A percentile compares a stretch with the other conserved stretches of the same genome.
phyloP scores from a whole-genome alignment of 2,113 vertebrate genomes.

The Proteles cristata region DNA sequence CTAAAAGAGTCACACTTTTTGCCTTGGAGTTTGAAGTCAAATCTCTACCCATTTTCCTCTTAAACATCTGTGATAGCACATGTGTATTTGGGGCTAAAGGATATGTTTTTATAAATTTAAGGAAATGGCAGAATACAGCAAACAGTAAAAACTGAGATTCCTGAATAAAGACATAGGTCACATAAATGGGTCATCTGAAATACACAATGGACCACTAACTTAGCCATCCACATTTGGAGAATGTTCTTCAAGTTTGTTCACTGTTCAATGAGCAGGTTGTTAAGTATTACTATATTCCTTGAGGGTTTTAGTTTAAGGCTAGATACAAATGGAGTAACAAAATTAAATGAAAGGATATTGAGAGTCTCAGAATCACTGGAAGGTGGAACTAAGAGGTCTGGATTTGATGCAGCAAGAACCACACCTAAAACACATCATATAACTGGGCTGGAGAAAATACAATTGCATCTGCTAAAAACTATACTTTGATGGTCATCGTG shows the following conservation, averaged over 20 bases:
- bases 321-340: neutral
- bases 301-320: neutral
- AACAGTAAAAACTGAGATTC: slow-evolving; percentile 90
- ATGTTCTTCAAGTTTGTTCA: slow-evolving; percentile 88
- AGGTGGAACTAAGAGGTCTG: neutral
- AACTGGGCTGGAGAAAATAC: neutral
- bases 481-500: neutral
- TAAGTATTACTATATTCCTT: slow-evolving; percentile 75
- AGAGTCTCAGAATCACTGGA: neutral
- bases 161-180: neutral
- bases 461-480: neutral
- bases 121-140: slow-evolving; percentile 90
- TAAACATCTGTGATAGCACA: slow-evolving; percentile 91
- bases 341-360: neutral
- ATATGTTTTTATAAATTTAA: slow-evolving; percentile 89
- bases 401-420: neutral
- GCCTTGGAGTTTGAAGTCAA: slow-evolving; percentile 92
- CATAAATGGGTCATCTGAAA: slow-evolving; percentile 79
- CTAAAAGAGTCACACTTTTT: slow-evolving; percentile 89
- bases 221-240: slow-evolving; percentile 88
- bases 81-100: slow-evolving; percentile 90
- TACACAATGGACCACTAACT: slow-evolving; percentile 90
- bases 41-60: slow-evolving; percentile 93
- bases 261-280: slow-evolving; percentile 90
- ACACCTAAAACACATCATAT: neutral